Conservation (phyloP, 2,113 vertebrate genomes). For the Pseudonaja textilis region DNA sequence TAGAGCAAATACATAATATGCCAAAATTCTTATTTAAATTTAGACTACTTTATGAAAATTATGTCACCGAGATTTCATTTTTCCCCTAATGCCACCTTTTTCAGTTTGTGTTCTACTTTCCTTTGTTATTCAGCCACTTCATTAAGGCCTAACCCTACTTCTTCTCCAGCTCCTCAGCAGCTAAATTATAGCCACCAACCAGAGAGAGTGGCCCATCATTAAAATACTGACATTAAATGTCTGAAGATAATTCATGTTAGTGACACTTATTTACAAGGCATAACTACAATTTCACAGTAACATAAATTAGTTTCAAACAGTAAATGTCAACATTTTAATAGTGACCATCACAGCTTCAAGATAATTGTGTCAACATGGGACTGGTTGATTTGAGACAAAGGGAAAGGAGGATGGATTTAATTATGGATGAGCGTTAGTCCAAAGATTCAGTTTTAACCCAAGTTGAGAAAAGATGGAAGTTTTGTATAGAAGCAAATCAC, state of each 20-base stretch:
- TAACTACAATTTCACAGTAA: constrained; percentile 50
- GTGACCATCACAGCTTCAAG: constrained; percentile 30
- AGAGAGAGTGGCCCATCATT: constrained; percentile 37
- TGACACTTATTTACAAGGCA: constrained; percentile 58
- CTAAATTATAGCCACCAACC: constrained; percentile 44
- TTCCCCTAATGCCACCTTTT: constrained; percentile 33
- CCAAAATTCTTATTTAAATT: constrained; percentile 65
- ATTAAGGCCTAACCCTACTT: constrained; percentile 33
- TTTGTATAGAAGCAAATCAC: neutral
- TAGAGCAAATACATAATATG: constrained; percentile 63
- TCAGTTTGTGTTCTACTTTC: constrained; percentile 41
- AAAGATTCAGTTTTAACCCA: constrained; percentile 19
- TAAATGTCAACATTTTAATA: constrained; percentile 55
- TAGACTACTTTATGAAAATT: constrained; percentile 53
- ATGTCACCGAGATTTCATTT: constrained; percentile 15
- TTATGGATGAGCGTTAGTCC: constrained; percentile 23
- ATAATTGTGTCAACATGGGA: constrained; percentile 35
- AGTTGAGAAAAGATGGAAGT: constrained; percentile 5
- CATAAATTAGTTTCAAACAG: constrained; percentile 49
- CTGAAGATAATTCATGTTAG: constrained; percentile 46
- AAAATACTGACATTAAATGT: constrained; percentile 58
- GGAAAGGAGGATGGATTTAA: constrained; percentile 46
- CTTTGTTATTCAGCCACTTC: constrained; percentile 45
- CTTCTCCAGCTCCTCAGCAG: constrained; percentile 37
- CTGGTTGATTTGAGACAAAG: constrained; percentile 47